phyloP scores from a whole-genome alignment of 1,140 invertebrate genomes.

The Drosophila biarmipes region DNA sequence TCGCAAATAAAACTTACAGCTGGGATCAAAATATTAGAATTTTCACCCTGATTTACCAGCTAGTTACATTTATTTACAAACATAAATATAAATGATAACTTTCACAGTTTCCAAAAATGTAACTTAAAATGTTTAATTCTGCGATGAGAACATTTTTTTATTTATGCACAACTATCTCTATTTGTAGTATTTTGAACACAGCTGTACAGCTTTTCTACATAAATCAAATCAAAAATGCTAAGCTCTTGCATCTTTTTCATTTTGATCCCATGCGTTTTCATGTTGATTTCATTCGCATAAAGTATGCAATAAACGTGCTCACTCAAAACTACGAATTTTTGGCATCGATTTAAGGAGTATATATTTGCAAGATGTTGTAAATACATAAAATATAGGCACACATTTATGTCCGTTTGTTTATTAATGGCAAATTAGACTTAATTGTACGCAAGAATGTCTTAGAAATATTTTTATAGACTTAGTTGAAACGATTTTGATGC shows the following conservation, averaged over 20 bases:
- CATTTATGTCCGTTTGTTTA: constrained; percentile 7
- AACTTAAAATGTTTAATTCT: no score
- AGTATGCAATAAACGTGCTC: constrained; percentile 34
- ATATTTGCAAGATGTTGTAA: constrained; percentile 13
- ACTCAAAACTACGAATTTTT: constrained; percentile 54
- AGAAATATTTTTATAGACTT: constrained; percentile 19
- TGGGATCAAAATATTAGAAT: neutral
- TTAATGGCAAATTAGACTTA: constrained; percentile 21
- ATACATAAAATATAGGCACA: constrained; percentile 13
- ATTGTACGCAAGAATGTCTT: constrained; percentile 7
- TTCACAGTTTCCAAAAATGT: no score
- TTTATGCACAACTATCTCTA: no score
- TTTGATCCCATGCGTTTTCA: constrained; percentile 14
- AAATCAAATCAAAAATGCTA: constrained; percentile 50
- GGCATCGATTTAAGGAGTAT: constrained; percentile 38
- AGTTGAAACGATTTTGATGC: constrained; percentile 20
- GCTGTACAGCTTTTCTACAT: constrained; percentile 10
- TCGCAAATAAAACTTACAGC: neutral
- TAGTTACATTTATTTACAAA: no score
- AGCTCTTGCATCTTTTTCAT: constrained; percentile 16
- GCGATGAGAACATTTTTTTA: no score
- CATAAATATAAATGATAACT: no score
- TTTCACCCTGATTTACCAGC: no score
- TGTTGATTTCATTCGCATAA: constrained; percentile 19
- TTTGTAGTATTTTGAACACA: neutral